Percentiles rank a stretch among this genome's conserved stretches.
phyloP scores from a whole-genome alignment of 2,797 vertebrate genomes.

The Mustela erminea region DNA sequence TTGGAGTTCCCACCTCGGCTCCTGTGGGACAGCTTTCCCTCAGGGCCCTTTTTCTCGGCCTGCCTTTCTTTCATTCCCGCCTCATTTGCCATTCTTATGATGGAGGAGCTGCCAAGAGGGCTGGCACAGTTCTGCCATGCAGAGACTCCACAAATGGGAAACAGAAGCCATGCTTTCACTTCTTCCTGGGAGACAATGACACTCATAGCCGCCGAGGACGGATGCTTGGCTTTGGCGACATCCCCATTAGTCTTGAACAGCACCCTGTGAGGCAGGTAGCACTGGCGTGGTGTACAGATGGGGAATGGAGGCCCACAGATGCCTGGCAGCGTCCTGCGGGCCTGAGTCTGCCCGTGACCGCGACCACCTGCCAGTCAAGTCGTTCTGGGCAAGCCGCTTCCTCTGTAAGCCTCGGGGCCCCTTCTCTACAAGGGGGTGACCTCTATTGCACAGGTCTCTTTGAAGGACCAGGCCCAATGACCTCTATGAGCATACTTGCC shows the following conservation, averaged over 20 bases:
- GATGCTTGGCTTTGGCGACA: neutral
- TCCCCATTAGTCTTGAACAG: neutral
- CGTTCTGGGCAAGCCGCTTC: neutral
- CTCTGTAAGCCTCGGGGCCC: neutral
- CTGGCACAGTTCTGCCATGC: accelerated
- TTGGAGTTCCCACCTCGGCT: neutral
- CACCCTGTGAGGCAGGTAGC: neutral
- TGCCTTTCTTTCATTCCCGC: neutral
- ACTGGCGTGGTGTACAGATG: neutral
- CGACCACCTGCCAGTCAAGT: neutral
- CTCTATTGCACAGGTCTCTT: neutral
- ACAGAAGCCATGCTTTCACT: neutral
- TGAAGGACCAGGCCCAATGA: neutral
- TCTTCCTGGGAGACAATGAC: neutral
- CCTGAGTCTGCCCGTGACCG: neutral
- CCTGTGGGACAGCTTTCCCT: neutral
- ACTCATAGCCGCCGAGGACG: neutral
- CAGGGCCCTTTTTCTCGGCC: neutral
- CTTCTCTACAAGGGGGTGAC: neutral
- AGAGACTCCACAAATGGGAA: neutral
- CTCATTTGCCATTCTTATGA: neutral
- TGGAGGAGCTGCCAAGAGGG: neutral
- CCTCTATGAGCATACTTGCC: neutral
- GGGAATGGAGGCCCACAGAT: neutral
- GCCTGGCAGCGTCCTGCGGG: too few species aligned